Base-by-base conservation (phyloP, 1,140 invertebrate genomes). In the Diuraphis noxia region DNA sequence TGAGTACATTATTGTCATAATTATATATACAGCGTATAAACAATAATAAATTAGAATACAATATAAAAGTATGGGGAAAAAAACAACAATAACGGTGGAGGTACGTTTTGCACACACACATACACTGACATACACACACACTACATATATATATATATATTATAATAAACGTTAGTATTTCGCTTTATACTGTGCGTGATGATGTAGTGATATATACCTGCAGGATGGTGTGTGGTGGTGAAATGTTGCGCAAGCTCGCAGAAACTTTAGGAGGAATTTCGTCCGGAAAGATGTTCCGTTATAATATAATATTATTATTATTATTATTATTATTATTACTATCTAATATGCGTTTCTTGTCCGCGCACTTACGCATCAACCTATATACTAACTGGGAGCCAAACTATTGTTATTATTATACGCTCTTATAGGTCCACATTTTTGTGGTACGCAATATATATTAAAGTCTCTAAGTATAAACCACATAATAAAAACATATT, bases 141-240 rank as follows among this genome's bases (percentile, higher is more conserved):
- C 1, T 13, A 84, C 46, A 46, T 19, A 19, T 19, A 46, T 21
- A 49, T 21, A 21, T 13, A 41, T 17, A n/a, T 30, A 30, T 30
- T 84, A 85, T 1, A 46, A 43, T 5, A 49, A 38, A 85, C 41
- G 19, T 17, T 36, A 81, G 25, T 56, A 36, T 87, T 87, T 87
- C 23, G 85, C 85, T 87, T 87, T 86, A 72, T 17, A 52, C 43
- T 49, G 84, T 49, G 84, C 84, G 84, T 86, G 82, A 38, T 84
- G 36, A 38, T 84, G 36, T 40, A 38, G 81, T 82, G 56, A 72
- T 72, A n/a, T 72, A 81, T 38, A 43, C 30, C n/a, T 40, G 36
- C 13, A 88, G 30, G 86, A 86, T 19, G 43, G 34, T 86, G 81
- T 63, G 56, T n/a, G 82, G 43, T 85, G 82, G n/a, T 46, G 46